Conservation (phyloP, 2,888 invertebrate genomes). For the Syritta pipiens region DNA sequence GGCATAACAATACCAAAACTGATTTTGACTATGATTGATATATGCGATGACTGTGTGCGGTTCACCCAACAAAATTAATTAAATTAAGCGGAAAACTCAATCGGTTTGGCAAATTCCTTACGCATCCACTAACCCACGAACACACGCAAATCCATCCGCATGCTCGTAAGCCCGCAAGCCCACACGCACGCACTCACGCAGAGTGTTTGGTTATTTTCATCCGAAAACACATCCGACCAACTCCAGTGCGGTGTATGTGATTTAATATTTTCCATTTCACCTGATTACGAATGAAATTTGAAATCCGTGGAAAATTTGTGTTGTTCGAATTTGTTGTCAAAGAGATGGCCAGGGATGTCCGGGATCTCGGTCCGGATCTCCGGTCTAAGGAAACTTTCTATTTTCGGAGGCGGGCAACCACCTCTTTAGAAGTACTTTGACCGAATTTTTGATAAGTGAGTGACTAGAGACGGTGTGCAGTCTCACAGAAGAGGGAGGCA, state of each 20-base stretch:
- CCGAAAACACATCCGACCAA: slow-evolving; percentile 1
- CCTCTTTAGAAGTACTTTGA: neutral
- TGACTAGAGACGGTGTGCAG: neutral
- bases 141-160: no score
- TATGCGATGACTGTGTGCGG: slow-evolving; percentile 15
- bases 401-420: no score
- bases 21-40: slow-evolving; percentile 23
- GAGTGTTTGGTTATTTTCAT: neutral
- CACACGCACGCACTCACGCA: neutral
- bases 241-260: neutral
- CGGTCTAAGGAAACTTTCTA: no score
- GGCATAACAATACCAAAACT: neutral
- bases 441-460: neutral
- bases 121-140: no score
- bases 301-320: neutral
- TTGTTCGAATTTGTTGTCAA: neutral
- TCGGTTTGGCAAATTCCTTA: slow-evolving; percentile 27
- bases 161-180: no score
- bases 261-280: slow-evolving; percentile 48
- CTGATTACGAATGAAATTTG: slow-evolving; percentile 15
- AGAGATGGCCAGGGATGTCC: no score
- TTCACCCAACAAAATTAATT: slow-evolving; percentile 12
- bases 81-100: slow-evolving; percentile 41
- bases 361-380: no score
- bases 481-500: no score